Evolutionary conservation across 53 echinoderm and acorn worm species (phyloP), one percentile per base, ranked within the genome.

Genomic region (Holothuria scabra): DNA sequence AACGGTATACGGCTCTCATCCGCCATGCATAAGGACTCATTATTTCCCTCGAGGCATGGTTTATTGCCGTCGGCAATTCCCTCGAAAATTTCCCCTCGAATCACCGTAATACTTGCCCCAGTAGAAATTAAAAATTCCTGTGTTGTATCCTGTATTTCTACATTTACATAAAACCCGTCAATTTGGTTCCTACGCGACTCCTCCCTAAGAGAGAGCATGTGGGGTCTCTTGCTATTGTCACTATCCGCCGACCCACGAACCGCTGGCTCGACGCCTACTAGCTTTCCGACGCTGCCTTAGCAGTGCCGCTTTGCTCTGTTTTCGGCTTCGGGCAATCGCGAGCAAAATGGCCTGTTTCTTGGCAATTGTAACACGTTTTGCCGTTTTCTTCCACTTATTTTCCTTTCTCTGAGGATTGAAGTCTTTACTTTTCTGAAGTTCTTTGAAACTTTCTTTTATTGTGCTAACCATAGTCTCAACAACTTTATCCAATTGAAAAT

Each of bases 321-420:
- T 72, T 72, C 22, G 41, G 72, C 41, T 72, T 37, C 20, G 72
- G 72, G 34, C 72, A 72, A 28, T 49, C 74, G 16, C 74, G 46
- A 46, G 26, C 21, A 74, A 48, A 74, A 21, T 74, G 74, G 8
- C 74, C 74, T 44, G 21, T 23, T 74, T 74, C 48, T 2, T 74
- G 20, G 26, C 74, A 74, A 41, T 74, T 74, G 28, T 74, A 74
- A 49, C 74, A 74, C 24, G 19, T 46, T 18, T 26, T 46, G 21
- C 38, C 22, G n/a, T 44, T 46, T 21, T 46, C 74, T 23, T 52
- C 8, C 22, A 44, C 21, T 19, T 32, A 67, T 37, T 12, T 18
- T 67, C 33, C 21, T 37, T 32, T 29, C 35, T 67, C 31, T 37
- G 67, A 67, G 34, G 34, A 30, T 67, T 67, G 11, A 12, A 6